A percentile compares a stretch with the other conserved stretches of the same genome.
Conservation (phyloP, 2,888 invertebrate genomes). For the Lacanobia wlatinum region DNA sequence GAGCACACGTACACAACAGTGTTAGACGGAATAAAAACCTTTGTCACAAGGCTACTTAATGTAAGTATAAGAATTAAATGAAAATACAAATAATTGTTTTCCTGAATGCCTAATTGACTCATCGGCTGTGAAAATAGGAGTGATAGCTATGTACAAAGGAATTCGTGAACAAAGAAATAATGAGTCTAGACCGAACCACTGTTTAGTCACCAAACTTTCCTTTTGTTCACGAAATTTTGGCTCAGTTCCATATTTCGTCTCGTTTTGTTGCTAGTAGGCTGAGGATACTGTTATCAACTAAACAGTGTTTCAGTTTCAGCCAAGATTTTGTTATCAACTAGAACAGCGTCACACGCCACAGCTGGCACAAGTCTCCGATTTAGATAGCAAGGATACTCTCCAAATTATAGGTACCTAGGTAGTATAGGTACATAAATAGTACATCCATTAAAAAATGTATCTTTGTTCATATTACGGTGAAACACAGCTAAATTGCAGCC, state of each 20-base stretch:
- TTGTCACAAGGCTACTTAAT: neutral
- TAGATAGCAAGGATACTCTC: no score
- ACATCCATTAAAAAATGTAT: no score
- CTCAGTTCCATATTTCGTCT: neutral
- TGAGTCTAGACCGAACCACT: neutral
- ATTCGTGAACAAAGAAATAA: neutral
- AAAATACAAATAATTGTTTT: constrained; percentile 7
- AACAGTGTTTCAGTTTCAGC: neutral
- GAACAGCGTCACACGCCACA: no score
- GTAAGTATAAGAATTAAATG: neutral
- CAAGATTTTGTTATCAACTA: no score
- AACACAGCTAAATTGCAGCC: no score
- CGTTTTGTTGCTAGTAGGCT: neutral
- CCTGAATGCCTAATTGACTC: neutral
- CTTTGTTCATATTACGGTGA: no score
- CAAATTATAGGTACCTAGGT: no score
- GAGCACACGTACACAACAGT: neutral
- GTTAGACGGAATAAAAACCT: neutral
- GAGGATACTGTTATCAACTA: neutral
- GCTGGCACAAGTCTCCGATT: no score
- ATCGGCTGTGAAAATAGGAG: constrained; percentile 1
- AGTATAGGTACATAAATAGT: no score
- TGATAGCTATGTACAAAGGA: neutral
- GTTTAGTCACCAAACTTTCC: neutral
- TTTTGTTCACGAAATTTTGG: constrained; percentile 1